These are phyloP conservation scores for Tinea pellionella DNA, from an alignment of 2,888 invertebrate genomes.

Conservation along the genomic window DNA sequence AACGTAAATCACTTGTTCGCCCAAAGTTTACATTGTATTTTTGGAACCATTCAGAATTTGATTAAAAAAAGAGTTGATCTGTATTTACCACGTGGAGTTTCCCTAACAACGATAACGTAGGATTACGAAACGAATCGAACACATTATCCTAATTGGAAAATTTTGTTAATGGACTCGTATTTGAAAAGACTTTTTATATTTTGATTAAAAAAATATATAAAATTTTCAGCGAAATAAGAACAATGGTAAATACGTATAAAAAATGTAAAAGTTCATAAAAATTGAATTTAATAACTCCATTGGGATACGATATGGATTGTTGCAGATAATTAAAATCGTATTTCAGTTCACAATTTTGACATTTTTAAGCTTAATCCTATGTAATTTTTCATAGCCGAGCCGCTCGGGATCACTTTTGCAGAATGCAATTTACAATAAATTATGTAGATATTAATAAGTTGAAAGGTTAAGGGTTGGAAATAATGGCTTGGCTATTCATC, in stretches of 20 bases:
- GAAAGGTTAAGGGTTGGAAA: constrained; percentile 63
- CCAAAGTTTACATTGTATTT: constrained; percentile 11
- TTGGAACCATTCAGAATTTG: constrained; percentile 8
- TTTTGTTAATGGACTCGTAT: background rate
- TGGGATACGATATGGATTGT: background rate
- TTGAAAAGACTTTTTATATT: background rate
- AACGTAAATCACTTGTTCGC: constrained; percentile 41
- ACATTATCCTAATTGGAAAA: constrained; percentile 5
- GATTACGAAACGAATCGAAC: background rate
- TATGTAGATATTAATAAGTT: constrained; percentile 68
- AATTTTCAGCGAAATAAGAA: background rate
- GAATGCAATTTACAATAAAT: constrained; percentile 70
- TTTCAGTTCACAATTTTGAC: constrained; percentile 4
- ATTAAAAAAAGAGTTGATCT: constrained; percentile 10
- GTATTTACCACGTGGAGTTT: background rate
- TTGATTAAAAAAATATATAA: background rate
- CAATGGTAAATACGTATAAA: background rate
- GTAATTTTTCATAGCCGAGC: constrained; percentile 29
- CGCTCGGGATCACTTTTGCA: constrained; percentile 46
- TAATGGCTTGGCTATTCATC: constrained; percentile 62
- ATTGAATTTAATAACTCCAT: background rate
- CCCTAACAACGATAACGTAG: background rate
- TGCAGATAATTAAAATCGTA: constrained; percentile 7
- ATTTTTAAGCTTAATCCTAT: constrained; percentile 7
- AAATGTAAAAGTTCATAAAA: background rate